A percentile compares a stretch with the other conserved stretches of the same genome.
Evolutionary conservation across 2,888 invertebrate species (phyloP).

Genomic region (Amblyteles armatorius): DNA sequence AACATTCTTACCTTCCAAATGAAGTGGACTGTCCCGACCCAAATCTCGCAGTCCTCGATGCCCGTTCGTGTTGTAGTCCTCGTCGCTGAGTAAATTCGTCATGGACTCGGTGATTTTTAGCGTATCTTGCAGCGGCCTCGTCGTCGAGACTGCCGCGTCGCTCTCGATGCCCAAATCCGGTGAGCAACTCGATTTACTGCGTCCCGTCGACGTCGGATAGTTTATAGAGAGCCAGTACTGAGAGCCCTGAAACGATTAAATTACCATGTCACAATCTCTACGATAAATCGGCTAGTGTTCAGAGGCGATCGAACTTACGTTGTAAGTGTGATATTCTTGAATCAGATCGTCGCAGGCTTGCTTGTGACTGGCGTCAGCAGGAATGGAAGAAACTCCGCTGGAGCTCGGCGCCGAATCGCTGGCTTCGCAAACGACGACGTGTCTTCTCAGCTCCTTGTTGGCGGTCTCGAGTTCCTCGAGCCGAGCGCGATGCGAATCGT

Average conservation of each 20-base stretch:
- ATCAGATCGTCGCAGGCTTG: constrained; percentile 79
- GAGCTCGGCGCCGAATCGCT: constrained; percentile 84
- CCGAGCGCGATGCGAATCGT: constrained; percentile 84
- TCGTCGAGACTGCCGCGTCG: constrained; percentile 85
- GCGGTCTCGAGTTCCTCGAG: constrained; percentile 83
- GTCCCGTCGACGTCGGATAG: constrained; percentile 78
- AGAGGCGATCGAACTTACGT: constrained; percentile 71
- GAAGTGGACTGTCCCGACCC: constrained; percentile 80
- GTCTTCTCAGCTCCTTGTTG: constrained; percentile 83
- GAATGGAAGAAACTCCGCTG: constrained; percentile 83
- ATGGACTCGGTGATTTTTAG: constrained; percentile 83
- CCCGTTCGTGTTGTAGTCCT: constrained; percentile 76
- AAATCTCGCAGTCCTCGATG: constrained; percentile 75
- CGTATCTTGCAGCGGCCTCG: constrained; percentile 81
- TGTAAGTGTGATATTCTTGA: constrained; percentile 80
- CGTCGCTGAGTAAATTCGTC: constrained; percentile 82
- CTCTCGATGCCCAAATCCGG: constrained; percentile 97
- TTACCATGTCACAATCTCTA: background rate
- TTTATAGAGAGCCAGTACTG: constrained; percentile 81
- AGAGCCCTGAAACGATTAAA: constrained; percentile 72
- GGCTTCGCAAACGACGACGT: constrained; percentile 80
- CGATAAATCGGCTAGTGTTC: background rate
- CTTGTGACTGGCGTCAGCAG: constrained; percentile 76
- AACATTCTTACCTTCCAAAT: constrained; percentile 78
- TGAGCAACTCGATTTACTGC: constrained; percentile 86